These are phyloP conservation scores for Lasioglossum morio DNA, from an alignment of 2,888 invertebrate species.

Conservation along the genomic window DNA sequence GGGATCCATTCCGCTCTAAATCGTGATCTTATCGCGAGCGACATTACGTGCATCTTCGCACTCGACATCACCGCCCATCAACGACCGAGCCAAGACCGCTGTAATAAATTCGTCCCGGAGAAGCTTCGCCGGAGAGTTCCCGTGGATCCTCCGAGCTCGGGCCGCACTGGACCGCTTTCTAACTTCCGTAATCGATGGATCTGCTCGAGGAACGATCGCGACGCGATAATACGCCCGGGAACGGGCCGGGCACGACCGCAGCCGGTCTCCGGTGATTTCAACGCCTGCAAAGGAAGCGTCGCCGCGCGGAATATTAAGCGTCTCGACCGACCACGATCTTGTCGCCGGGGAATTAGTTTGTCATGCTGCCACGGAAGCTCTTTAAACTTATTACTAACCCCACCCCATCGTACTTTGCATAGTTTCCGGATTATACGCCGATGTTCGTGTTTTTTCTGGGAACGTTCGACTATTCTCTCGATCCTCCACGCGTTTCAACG, in stretches of 20 bases:
- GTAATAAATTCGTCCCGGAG: conserved; percentile 50
- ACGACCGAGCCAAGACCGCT: conserved; percentile 24
- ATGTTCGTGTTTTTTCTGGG: not conserved
- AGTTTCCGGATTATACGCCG: not conserved
- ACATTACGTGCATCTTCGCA: conserved; percentile 56
- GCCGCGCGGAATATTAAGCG: conserved; percentile 24
- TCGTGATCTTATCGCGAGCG: conserved; percentile 47
- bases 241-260: conserved; percentile 1
- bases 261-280: conserved; percentile 33
- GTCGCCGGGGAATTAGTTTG: not conserved
- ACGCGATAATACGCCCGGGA: conserved; percentile 38
- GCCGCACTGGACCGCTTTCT: conserved; percentile 32
- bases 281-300: conserved; percentile 26
- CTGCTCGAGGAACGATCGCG: conserved; percentile 39
- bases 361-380: not conserved
- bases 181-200: conserved; percentile 53
- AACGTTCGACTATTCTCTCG: not conserved
- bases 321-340: not conserved
- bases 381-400: not conserved
- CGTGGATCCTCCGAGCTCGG: conserved; percentile 31
- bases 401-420: not conserved
- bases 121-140: conserved; percentile 12
- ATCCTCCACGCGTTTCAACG: not conserved
- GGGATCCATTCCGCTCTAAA: conserved; percentile 44
- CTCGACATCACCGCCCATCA: conserved; percentile 45